Percentiles rank a stretch among this genome's conserved stretches.
These are phyloP conservation scores for Seira musarum DNA, from an alignment of 2,888 invertebrate species.

Conservation along the genomic window DNA sequence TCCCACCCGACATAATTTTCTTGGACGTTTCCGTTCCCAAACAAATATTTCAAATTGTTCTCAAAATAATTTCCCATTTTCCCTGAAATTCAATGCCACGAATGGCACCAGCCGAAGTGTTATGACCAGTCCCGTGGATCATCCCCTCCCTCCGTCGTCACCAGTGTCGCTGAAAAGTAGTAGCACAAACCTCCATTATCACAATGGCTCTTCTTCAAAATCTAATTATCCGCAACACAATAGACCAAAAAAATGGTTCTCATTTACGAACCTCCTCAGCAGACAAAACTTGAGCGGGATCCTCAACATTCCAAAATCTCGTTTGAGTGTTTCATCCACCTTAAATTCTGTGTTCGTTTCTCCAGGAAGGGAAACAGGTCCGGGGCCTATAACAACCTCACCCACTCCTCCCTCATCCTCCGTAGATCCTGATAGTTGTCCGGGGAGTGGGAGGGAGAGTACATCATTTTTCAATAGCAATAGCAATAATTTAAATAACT, in stretches of 20 bases:
- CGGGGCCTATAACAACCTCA: no score
- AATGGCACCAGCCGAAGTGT: slow-evolving; percentile 64
- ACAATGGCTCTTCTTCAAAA: slow-evolving; percentile 29
- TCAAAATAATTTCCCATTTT: slow-evolving; percentile 24
- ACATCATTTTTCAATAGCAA: slow-evolving; percentile 48
- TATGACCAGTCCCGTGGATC: slow-evolving; percentile 64
- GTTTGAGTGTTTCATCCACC: slow-evolving; percentile 68
- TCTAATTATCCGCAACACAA: slow-evolving; percentile 23
- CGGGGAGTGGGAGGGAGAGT: slow-evolving; percentile 45
- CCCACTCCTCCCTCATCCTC: slow-evolving; percentile 59
- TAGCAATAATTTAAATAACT: slow-evolving; percentile 45
- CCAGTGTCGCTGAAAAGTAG: slow-evolving; percentile 55
- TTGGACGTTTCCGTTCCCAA: slow-evolving; percentile 67
- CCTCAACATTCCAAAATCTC: slow-evolving; percentile 65
- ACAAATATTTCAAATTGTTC: slow-evolving; percentile 46
- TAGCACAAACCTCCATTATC: slow-evolving; percentile 40
- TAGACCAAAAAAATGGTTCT: slow-evolving; percentile 68
- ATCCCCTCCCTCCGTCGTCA: slow-evolving; percentile 47
- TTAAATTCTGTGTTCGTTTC: slow-evolving; percentile 67
- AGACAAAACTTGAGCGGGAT: slow-evolving; percentile 66
- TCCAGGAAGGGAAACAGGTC: no score
- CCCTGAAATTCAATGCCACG: slow-evolving; percentile 48
- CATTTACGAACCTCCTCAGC: slow-evolving; percentile 68
- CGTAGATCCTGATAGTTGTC: slow-evolving; percentile 44
- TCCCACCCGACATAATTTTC: slow-evolving; percentile 48